Percentiles rank a stretch among this genome's conserved stretches.
phyloP scores from a whole-genome alignment of 2,888 invertebrate species.

The Tetanocera ferruginea region DNA sequence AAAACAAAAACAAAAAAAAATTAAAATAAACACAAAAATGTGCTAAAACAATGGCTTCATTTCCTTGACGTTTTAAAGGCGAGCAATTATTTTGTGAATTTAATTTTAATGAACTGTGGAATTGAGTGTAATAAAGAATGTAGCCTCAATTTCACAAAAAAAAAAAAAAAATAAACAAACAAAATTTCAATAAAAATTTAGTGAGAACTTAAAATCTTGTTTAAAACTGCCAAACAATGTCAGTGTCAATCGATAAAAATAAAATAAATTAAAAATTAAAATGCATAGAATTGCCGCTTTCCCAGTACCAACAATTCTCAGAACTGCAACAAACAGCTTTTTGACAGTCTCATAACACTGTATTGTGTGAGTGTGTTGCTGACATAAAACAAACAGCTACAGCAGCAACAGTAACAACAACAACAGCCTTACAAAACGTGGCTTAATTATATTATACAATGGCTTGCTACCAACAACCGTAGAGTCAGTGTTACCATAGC shows the following conservation, averaged over 20 bases:
- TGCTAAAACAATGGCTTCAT: constrained; percentile 42
- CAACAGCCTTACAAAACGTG: constrained; percentile 19
- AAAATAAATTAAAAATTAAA: too few species aligned
- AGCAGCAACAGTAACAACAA: constrained; percentile 27
- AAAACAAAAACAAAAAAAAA: constrained; percentile 30
- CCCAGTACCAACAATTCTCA: too few species aligned
- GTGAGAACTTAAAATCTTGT: too few species aligned
- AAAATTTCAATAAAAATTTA: too few species aligned
- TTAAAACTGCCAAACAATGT: too few species aligned
- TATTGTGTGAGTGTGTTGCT: not conserved
- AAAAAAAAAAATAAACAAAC: too few species aligned
- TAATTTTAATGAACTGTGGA: constrained; percentile 11
- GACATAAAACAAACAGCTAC: not conserved
- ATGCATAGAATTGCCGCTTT: too few species aligned
- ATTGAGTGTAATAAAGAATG: not conserved
- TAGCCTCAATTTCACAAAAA: not conserved
- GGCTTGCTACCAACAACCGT: not conserved
- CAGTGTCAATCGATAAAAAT: too few species aligned
- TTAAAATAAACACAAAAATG: constrained; percentile 32
- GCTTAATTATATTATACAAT: constrained; percentile 48
- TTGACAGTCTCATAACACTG: constrained; percentile 3
- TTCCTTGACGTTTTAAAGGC: constrained; percentile 44
- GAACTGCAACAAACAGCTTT: too few species aligned
- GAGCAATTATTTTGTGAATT: constrained; percentile 18
- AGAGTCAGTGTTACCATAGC: not conserved